phyloP scores from a whole-genome alignment of 2,113 vertebrate species.

The Cyanoderma ruficeps region DNA sequence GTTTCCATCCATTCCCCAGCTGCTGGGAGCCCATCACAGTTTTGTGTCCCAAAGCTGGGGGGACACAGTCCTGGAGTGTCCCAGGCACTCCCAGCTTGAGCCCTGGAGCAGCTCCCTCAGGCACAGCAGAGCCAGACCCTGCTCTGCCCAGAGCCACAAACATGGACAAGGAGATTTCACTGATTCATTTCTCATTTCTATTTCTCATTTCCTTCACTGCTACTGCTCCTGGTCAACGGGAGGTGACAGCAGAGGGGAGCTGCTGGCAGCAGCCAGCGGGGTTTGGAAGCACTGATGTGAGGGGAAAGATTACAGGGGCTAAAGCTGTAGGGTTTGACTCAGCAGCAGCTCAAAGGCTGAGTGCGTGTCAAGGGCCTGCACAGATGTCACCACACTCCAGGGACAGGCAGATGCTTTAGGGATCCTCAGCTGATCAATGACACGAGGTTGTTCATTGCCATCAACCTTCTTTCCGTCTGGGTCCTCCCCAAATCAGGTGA shows the following conservation, averaged over 20 bases:
- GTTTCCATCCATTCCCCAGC: not conserved
- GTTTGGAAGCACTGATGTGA: not conserved
- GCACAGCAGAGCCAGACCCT: not conserved
- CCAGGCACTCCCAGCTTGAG: not conserved
- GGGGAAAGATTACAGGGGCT: not conserved
- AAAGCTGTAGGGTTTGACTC: not conserved
- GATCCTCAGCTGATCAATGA: not conserved
- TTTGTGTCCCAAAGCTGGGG: not conserved
- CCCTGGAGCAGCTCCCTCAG: not conserved
- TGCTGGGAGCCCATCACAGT: not conserved
- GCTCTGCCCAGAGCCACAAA: not conserved
- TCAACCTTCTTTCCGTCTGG: not conserved
- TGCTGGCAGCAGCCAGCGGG: not conserved
- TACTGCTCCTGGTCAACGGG: not conserved
- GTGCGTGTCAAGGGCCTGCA: not conserved
- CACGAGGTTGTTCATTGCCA: accelerated
- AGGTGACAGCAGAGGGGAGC: not conserved
- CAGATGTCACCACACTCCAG: not conserved
- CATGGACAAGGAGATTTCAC: accelerated
- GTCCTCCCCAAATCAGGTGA: accelerated
- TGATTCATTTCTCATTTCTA: not conserved
- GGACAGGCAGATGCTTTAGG: not conserved
- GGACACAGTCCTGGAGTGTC: not conserved
- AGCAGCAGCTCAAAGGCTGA: not conserved
- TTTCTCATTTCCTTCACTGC: not conserved